Evolutionary conservation across 2,113 vertebrate genomes (phyloP).

Genomic region (Lophotis ruficrista): DNA sequence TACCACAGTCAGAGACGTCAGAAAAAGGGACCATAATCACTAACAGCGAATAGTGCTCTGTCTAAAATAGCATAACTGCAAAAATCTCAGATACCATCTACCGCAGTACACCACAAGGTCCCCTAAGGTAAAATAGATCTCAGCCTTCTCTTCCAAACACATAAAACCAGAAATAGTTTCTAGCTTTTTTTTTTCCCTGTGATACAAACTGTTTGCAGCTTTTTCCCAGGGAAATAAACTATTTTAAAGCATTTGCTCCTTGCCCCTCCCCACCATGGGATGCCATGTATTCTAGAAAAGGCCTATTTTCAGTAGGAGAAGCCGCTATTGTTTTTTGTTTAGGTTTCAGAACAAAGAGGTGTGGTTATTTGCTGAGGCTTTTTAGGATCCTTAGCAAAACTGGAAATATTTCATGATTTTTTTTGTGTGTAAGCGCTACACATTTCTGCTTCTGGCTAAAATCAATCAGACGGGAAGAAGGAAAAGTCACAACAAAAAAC

Average conservation of each 20-base stretch:
- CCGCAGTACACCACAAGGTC: conserved; percentile 26
- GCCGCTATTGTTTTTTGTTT: background rate
- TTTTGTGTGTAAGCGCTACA: background rate
- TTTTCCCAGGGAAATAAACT: conserved; percentile 43
- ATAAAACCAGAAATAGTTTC: conserved; percentile 37
- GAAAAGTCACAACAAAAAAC: background rate
- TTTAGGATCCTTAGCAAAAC: background rate
- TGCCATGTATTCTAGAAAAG: background rate
- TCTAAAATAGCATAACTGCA: conserved; percentile 15
- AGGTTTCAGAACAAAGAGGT: conserved; percentile 1
- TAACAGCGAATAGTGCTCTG: background rate
- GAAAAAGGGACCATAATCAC: background rate
- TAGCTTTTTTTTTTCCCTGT: background rate
- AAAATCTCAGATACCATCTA: conserved; percentile 16
- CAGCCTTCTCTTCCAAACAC: conserved; percentile 27
- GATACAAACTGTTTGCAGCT: background rate
- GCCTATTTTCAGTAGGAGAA: conserved; percentile 27
- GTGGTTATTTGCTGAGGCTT: background rate
- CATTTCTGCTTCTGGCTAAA: background rate
- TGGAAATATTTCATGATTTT: background rate
- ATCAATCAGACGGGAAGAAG: background rate
- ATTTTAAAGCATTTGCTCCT: conserved; percentile 24
- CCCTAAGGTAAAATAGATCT: conserved; percentile 46
- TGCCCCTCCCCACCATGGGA: background rate
- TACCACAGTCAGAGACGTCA: background rate